Conservation (phyloP, 2,797 vertebrate genomes). For the Phylloscopus collybita region DNA sequence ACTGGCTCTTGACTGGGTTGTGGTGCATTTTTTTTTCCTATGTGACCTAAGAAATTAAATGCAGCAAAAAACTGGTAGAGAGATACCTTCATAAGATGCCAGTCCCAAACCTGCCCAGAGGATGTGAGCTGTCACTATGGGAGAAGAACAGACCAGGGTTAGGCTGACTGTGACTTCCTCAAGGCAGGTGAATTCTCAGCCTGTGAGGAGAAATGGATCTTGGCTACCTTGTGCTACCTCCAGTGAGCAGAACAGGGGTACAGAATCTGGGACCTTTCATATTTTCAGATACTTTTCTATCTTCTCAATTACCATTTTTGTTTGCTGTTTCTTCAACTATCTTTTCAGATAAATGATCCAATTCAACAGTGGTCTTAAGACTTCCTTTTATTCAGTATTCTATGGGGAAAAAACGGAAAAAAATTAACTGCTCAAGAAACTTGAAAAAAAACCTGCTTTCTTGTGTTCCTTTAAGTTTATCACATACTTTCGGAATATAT, state of each 20-base stretch:
- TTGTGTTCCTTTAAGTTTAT: background rate
- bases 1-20: background rate
- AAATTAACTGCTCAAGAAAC: background rate
- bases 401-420: background rate
- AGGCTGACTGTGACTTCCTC: background rate
- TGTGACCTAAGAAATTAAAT: background rate
- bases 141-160: rapidly evolving
- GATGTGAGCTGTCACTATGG: background rate
- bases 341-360: background rate
- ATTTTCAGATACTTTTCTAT: background rate
- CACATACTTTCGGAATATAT: background rate
- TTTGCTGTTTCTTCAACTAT: background rate
- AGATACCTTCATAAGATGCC: background rate
- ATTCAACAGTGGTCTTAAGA: background rate
- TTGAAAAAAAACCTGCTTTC: background rate
- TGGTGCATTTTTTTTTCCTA: background rate
- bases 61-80: background rate
- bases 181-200: background rate
- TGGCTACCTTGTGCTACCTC: background rate
- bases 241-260: background rate
- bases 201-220: background rate
- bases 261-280: background rate
- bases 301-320: background rate
- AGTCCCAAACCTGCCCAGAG: background rate
- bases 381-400: background rate